Evolutionary conservation across 2,888 invertebrate genomes (phyloP).

Genomic region (Epistrophella euchroma): DNA sequence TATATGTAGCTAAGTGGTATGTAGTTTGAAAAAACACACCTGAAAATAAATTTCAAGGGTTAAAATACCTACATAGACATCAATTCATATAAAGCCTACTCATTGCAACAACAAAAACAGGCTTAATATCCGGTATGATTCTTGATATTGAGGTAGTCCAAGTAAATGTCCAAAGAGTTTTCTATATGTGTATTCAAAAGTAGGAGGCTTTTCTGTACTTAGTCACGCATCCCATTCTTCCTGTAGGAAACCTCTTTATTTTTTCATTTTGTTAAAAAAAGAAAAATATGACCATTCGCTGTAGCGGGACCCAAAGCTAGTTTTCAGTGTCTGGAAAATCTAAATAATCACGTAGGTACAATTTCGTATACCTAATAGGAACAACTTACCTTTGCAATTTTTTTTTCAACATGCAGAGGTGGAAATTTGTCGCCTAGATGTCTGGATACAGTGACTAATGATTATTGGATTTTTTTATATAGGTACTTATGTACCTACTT

Average conservation of each 20-base stretch:
- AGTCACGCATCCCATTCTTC: constrained; percentile 23
- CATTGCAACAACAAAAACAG: not conserved
- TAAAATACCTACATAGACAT: not conserved
- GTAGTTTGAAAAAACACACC: not conserved
- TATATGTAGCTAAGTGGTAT: not conserved
- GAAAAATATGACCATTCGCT: constrained; percentile 1
- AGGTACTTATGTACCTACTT: not conserved
- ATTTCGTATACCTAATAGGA: too few relatives aligned
- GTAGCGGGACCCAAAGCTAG: not conserved
- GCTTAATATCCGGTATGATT: constrained; percentile 11
- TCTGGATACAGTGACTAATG: constrained; percentile 24
- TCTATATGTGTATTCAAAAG: constrained; percentile 19
- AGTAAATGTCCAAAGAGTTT: constrained; percentile 21
- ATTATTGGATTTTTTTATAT: not conserved
- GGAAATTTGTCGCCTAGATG: constrained; percentile 26
- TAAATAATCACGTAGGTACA: not conserved
- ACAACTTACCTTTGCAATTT: constrained; percentile 1
- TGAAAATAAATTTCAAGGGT: not conserved
- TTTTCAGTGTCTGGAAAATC: constrained; percentile 19
- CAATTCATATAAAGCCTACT: constrained; percentile 4
- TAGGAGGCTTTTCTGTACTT: constrained; percentile 20
- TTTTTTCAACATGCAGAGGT: constrained; percentile 22
- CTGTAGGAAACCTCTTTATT: not conserved
- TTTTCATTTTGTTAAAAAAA: not conserved
- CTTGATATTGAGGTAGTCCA: constrained; percentile 7